A percentile compares a stretch with the other conserved stretches of the same genome.
These are phyloP conservation scores for Lytechinus variegatus DNA, from an alignment of 35 echinoderm and acorn worm species.

Conservation along the genomic window DNA sequence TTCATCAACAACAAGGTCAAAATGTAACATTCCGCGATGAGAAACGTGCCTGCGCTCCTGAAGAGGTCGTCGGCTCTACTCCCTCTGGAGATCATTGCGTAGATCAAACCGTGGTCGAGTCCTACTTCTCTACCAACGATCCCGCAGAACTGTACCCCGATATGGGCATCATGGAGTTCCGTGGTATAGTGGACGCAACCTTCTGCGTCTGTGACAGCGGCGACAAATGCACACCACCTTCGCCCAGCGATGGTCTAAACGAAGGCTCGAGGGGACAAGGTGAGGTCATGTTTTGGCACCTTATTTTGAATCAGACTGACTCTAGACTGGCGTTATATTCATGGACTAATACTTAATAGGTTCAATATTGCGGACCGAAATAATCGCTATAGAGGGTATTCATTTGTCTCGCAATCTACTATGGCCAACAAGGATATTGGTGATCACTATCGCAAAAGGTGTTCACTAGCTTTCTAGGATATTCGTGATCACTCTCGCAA, in stretches of 20 bases:
- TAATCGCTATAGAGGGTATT: too few species aligned
- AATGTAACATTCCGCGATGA: background rate
- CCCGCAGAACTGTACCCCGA: background rate
- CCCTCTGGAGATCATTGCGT: background rate
- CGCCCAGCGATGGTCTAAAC: background rate
- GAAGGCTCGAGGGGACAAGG: too few species aligned
- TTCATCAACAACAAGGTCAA: background rate
- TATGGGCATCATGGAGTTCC: background rate
- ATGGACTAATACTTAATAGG: too few species aligned
- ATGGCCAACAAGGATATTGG: too few species aligned
- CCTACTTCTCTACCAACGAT: background rate
- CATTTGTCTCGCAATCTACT: too few species aligned
- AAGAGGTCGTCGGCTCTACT: background rate
- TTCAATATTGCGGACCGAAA: too few species aligned
- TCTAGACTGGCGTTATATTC: too few species aligned
- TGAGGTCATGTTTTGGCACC: too few species aligned
- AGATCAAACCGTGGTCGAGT: background rate
- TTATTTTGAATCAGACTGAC: too few species aligned
- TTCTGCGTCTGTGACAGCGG: background rate
- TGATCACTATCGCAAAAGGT: too few species aligned
- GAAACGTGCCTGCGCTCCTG: background rate
- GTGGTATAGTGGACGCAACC: background rate
- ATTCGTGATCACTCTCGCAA: too few species aligned
- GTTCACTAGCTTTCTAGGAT: too few species aligned
- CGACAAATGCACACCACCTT: background rate